Conservation (phyloP, 2,888 invertebrate genomes). For the Noctua janthe region DNA sequence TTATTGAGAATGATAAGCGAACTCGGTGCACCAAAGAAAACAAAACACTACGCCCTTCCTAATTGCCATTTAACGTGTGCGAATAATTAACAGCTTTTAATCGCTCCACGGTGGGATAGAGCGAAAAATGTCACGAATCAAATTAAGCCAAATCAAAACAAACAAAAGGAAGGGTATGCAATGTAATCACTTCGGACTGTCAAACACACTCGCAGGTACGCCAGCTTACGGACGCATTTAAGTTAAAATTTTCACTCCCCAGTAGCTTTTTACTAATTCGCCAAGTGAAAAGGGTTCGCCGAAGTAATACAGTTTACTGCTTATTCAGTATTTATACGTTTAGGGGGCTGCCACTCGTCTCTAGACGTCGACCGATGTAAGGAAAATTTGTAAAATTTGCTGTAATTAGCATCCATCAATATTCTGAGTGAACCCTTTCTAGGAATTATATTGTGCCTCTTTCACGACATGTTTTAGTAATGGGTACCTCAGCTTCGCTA, state of each 20-base stretch:
- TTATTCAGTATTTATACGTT: conserved; percentile 90
- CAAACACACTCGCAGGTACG: conserved; percentile 89
- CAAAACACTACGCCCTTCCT: conserved; percentile 40
- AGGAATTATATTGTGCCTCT: conserved; percentile 46
- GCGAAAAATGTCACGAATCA: conserved; percentile 87
- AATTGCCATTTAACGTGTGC: conserved; percentile 61
- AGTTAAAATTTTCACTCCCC: conserved; percentile 90
- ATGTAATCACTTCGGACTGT: conserved; percentile 89
- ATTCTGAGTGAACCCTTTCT: conserved; percentile 53
- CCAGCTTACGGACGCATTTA: conserved; percentile 87
- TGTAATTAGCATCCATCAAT: conserved; percentile 76
- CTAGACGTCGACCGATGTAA: conserved; percentile 83
- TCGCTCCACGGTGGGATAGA: conserved; percentile 54
- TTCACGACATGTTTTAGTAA: conserved; percentile 44
- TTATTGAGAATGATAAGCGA: conserved; percentile 74
- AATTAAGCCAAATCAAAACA: conserved; percentile 88
- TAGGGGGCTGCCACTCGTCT: conserved; percentile 85
- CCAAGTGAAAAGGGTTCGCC: conserved; percentile 90
- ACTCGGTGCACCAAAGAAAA: conserved; percentile 54
- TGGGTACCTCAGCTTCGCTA: neutral
- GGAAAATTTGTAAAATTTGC: conserved; percentile 86
- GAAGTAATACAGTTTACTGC: conserved; percentile 91
- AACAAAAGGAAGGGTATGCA: conserved; percentile 87
- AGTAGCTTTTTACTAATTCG: conserved; percentile 91
- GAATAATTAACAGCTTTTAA: conserved; percentile 66